These are phyloP conservation scores for Rhineura floridana DNA, from an alignment of 2,113 vertebrate species.

Conservation along the genomic window DNA sequence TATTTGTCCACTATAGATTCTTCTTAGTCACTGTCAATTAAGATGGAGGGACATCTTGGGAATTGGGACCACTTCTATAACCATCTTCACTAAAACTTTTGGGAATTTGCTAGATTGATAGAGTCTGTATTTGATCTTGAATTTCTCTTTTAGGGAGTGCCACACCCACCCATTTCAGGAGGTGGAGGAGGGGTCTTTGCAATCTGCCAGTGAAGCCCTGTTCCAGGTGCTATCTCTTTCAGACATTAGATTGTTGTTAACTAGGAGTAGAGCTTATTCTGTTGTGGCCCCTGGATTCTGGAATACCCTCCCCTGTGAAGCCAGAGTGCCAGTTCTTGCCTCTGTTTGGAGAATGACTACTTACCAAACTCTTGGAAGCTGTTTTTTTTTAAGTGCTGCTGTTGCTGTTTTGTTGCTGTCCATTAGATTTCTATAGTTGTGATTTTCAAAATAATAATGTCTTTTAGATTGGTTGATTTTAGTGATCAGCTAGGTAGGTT, in stretches of 20 bases:
- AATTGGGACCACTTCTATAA: neutral
- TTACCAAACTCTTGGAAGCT: neutral
- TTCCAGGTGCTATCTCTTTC: neutral
- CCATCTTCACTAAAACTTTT: neutral
- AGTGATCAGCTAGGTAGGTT: neutral
- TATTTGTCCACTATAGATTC: neutral
- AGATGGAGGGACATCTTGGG: neutral
- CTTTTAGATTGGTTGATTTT: neutral
- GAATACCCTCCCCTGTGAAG: neutral
- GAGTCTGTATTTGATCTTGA: neutral
- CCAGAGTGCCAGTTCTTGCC: neutral
- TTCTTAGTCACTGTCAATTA: neutral
- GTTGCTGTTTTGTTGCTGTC: neutral
- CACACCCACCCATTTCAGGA: neutral
- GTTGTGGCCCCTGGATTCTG: neutral
- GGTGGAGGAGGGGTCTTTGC: neutral
- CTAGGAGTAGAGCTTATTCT: neutral
- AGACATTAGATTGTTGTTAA: neutral
- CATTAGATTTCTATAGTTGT: neutral
- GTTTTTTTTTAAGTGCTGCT: neutral
- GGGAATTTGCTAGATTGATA: neutral
- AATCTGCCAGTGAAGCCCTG: neutral
- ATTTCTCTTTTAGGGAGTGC: neutral
- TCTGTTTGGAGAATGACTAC: neutral
- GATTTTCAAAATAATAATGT: neutral